Evolutionary conservation across 92 coral and sea anemone genomes (phyloP).

Genomic region (Siderastrea radians): DNA sequence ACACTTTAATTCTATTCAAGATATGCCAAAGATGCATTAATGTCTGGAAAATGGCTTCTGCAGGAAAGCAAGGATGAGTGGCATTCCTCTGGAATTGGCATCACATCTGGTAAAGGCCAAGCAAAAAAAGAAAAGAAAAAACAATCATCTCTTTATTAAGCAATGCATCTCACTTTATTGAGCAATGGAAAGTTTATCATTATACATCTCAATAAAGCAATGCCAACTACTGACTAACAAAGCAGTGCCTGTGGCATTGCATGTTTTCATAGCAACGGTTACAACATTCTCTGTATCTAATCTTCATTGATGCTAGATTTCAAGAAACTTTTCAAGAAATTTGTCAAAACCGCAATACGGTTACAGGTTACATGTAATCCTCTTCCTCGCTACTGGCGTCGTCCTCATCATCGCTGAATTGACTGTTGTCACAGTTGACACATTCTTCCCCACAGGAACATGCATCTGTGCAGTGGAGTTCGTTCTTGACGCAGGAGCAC

Average conservation of each 20-base stretch:
- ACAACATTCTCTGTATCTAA: constrained; percentile 10
- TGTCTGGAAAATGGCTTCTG: too few species aligned
- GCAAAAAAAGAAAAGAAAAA: background rate
- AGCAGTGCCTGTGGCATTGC: constrained; percentile 6
- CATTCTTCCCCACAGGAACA: constrained; percentile 33
- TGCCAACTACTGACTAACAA: background rate
- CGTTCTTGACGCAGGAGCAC: constrained; percentile 65
- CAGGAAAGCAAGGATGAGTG: too few species aligned
- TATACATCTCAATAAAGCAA: constrained; percentile 15
- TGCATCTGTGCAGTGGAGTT: constrained; percentile 58
- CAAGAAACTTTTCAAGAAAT: constrained; percentile 22
- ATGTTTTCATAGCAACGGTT: constrained; percentile 23
- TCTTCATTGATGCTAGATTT: constrained; percentile 8
- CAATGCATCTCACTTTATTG: background rate
- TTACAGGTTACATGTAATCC: background rate
- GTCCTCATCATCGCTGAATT: too few species aligned
- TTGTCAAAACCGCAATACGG: constrained; percentile 28
- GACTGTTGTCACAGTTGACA: background rate
- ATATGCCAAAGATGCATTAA: background rate
- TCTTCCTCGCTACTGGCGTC: too few species aligned
- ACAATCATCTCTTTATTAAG: constrained; percentile 12
- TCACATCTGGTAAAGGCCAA: constrained; percentile 25
- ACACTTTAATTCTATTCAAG: background rate
- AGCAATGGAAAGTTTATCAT: constrained; percentile 12
- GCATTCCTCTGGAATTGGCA: too few species aligned